Evolutionary conservation across 2,113 vertebrate genomes (phyloP), one percentile per base, ranked within the genome.

Genomic region (Turdus rufiventris): DNA sequence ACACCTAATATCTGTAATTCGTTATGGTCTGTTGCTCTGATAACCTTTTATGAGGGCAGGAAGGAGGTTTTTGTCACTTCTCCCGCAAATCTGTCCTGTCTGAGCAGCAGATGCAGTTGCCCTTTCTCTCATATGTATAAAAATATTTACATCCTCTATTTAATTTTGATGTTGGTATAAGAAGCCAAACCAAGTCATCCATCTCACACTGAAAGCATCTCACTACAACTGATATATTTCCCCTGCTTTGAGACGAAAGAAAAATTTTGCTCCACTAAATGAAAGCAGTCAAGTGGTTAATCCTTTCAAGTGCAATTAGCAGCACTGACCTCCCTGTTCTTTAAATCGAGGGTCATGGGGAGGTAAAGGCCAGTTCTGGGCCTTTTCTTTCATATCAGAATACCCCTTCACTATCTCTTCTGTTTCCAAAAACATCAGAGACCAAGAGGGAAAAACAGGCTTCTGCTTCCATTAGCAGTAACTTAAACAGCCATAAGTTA

Each of bases 401-500:
- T 56, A 70, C 36, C 71, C 67, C 54, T 94, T 93, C 85, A 43
- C 78, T 89, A 91, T 91, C 89, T 95, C 70, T 68, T 92, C 77
- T 87, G 43, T 85, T 95, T 96, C 82, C 89, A 91, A 90, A 95
- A 94, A 96, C 89, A 95, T 97, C 93, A 96, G 91, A 95, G 78
- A 91, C 82, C 51, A 67, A 85, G 78, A 61, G 63, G 54, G 43
- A 34, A 90, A 93, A 94, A 80, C 94, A 96, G 91, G 85, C 88
- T 96, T 95, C 89, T 63, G 34, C 81, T 91, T 96, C 91, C 94
- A 92, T 95, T 97, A 97, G 94, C 87, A 93, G 89, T 95, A 96
- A 96, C 91, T 95, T 96, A 96, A 96, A 97, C 93, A 95, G 82
- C 93, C 93, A 96, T 95, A 93, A 96, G 93, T 96, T 96, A 96